Evolutionary conservation across 2,797 vertebrate genomes (phyloP).

Genomic region (Lindbergichthys nudifrons): DNA sequence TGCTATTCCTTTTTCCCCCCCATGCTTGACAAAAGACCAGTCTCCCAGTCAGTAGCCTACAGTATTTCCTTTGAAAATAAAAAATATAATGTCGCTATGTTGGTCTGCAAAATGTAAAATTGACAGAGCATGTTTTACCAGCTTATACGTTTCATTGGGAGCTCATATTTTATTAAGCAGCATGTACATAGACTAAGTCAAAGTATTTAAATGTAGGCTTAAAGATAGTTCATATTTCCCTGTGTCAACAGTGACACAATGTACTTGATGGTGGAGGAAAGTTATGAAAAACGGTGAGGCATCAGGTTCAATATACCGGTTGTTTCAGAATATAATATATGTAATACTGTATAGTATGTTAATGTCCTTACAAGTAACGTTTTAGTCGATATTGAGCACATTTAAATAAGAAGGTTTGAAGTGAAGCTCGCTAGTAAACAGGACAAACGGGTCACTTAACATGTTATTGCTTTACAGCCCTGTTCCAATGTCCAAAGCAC

Average conservation of each 20-base stretch:
- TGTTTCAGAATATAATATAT: accelerated
- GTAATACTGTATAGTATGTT: neutral
- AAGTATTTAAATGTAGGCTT: accelerated
- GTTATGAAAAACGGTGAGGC: neutral
- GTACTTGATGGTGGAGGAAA: neutral
- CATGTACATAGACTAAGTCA: neutral
- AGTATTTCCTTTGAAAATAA: neutral
- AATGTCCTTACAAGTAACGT: neutral
- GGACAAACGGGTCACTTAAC: neutral
- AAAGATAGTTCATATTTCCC: neutral
- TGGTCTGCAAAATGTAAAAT: neutral
- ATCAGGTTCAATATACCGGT: neutral
- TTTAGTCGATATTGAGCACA: too few species aligned
- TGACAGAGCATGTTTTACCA: neutral
- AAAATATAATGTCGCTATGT: neutral
- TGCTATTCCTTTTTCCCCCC: neutral
- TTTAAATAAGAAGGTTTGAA: neutral
- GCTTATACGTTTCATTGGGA: neutral
- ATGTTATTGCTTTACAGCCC: neutral
- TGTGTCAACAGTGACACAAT: neutral
- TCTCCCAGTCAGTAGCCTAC: neutral
- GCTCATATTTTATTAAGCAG: neutral
- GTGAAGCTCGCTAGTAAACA: neutral
- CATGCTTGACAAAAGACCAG: neutral
- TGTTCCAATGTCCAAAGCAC: neutral